These are phyloP conservation scores for Fulica atra DNA, from an alignment of 2,113 vertebrate genomes.

Conservation along the genomic window DNA sequence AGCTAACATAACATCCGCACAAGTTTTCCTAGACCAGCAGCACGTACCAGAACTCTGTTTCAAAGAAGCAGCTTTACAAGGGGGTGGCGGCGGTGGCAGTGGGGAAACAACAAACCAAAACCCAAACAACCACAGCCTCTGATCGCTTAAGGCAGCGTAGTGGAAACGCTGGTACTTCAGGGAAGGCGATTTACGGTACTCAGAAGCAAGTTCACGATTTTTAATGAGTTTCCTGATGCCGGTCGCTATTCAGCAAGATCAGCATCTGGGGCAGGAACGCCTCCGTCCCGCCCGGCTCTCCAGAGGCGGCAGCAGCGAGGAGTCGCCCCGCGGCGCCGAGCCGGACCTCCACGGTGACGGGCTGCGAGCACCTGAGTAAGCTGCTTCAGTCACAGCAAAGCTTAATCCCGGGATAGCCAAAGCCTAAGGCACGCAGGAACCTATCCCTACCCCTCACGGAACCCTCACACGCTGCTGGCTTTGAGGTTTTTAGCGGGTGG, in stretches of 20 bases:
- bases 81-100: no score
- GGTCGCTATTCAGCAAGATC: background rate
- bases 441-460: background rate
- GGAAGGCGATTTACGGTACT: background rate
- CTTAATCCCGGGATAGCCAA: background rate
- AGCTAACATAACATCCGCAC: background rate
- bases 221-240: background rate
- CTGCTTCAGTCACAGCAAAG: background rate
- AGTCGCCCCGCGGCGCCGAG: background rate
- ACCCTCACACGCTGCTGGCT: background rate
- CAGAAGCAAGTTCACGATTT: background rate
- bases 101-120: no score
- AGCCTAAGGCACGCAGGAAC: fast-evolving
- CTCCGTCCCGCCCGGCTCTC: fast-evolving
- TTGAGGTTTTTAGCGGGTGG: no score
- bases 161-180: background rate
- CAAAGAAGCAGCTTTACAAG: background rate
- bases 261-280: fast-evolving
- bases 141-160: fast-evolving
- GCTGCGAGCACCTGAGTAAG: background rate
- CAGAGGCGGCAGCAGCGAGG: background rate
- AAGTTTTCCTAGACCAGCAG: background rate
- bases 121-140: background rate
- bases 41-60: background rate
- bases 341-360: background rate